Percentiles rank a stretch among this genome's conserved stretches.
phyloP scores from a whole-genome alignment of 2,888 invertebrate species.

The Amblyteles armatorius region DNA sequence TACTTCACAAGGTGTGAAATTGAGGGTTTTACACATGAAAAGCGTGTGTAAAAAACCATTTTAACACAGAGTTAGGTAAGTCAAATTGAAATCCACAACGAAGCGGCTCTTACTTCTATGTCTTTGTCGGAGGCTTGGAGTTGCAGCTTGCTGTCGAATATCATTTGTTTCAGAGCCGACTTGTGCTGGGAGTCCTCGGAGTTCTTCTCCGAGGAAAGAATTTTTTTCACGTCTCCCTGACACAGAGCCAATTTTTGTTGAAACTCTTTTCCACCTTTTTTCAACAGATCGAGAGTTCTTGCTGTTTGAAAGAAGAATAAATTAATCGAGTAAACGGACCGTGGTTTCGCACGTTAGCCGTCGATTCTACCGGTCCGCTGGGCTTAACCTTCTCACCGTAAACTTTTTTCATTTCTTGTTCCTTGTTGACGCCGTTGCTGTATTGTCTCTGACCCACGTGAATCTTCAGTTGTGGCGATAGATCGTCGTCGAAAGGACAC shows the following conservation, averaged over 20 bases:
- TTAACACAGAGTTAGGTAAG: too few relatives aligned
- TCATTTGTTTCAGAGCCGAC: conserved; percentile 75
- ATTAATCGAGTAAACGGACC: not conserved
- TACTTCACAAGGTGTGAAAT: too few relatives aligned
- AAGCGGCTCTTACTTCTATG: conserved; percentile 68
- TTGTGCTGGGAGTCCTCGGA: conserved; percentile 14
- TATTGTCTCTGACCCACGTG: conserved; percentile 79
- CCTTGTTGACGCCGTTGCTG: conserved; percentile 74
- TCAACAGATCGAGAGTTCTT: conserved; percentile 75
- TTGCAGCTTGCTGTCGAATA: conserved; percentile 74
- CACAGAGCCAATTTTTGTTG: conserved; percentile 67
- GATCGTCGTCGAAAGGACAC: conserved; percentile 77
- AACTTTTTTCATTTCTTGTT: conserved; percentile 78
- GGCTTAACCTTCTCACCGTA: conserved; percentile 76
- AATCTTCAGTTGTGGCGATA: conserved; percentile 77
- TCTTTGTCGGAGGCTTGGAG: conserved; percentile 70
- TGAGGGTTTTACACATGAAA: too few relatives aligned
- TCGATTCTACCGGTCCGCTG: not conserved
- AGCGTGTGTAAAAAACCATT: too few relatives aligned
- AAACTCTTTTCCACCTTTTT: conserved; percentile 74
- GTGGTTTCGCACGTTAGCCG: not conserved
- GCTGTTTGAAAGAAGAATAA: conserved; percentile 67
- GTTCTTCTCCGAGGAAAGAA: conserved; percentile 34
- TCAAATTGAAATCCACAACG: conserved; percentile 20
- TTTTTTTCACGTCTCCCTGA: conserved; percentile 56